These are phyloP conservation scores for Brachionus rotundiformis DNA, from an alignment of 1,140 invertebrate species.

Conservation along the genomic window DNA sequence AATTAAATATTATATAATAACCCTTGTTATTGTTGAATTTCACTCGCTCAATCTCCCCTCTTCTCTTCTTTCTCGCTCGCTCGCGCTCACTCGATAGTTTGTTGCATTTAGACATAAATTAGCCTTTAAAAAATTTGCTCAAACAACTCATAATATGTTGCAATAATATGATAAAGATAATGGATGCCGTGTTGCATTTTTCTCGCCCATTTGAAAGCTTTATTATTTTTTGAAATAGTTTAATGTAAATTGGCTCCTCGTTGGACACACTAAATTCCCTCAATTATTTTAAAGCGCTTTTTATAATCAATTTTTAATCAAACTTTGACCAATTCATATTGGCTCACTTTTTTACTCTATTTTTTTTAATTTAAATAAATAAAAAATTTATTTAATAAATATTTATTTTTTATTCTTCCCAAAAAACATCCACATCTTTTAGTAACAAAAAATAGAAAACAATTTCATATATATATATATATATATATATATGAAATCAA, in stretches of 20 bases:
- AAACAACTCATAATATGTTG: conserved; percentile 36
- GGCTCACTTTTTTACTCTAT: conserved; percentile 12
- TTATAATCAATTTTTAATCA: conserved; percentile 2
- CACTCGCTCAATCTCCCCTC: conserved; percentile 39
- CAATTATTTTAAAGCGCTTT: conserved; percentile 37
- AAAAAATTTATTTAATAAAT: too few species aligned
- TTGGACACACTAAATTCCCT: conserved; percentile 24
- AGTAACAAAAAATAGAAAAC: too few species aligned
- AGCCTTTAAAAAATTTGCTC: conserved; percentile 42
- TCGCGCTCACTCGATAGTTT: conserved; percentile 18
- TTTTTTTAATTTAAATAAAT: too few species aligned
- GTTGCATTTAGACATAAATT: conserved; percentile 45
- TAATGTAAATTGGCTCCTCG: not conserved
- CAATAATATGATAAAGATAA: conserved; percentile 49
- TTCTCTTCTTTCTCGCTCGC: not conserved
- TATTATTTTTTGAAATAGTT: not conserved
- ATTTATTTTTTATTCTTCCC: too few species aligned
- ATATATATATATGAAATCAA: too few species aligned
- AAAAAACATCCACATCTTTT: too few species aligned
- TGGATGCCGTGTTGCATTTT: conserved; percentile 17
- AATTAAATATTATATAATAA: conserved; percentile 49
- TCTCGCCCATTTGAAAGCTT: not conserved
- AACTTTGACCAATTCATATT: conserved; percentile 1
- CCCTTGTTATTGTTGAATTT: conserved; percentile 37
- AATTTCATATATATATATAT: too few species aligned